phyloP scores from a whole-genome alignment of 2,113 vertebrate genomes.

The Mastomys natalensis region DNA sequence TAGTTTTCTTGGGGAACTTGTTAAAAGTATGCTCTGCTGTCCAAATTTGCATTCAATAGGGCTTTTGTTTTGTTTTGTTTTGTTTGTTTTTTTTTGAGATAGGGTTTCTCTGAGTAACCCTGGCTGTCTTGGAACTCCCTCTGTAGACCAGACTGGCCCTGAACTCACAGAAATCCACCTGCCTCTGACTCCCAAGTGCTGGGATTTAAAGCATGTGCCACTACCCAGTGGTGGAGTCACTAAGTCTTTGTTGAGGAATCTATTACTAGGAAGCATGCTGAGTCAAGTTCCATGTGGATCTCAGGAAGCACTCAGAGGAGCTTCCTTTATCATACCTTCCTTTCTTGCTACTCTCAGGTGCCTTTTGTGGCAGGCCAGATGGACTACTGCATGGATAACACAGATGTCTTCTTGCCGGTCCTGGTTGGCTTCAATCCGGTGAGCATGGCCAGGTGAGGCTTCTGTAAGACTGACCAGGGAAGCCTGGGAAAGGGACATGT shows the following conservation, averaged over 20 bases:
- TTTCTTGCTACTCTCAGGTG: slow-evolving; percentile 80
- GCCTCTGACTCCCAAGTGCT: background rate
- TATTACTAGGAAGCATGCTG: background rate
- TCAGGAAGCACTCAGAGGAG: background rate
- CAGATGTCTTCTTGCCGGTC: slow-evolving; percentile 87
- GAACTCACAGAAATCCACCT: background rate
- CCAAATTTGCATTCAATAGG: background rate
- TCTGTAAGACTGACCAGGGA: background rate
- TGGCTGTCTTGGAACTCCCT: background rate
- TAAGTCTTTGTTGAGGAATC: background rate
- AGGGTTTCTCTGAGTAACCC: background rate
- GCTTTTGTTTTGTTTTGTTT: background rate
- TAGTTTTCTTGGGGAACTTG: background rate
- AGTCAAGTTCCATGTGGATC: background rate
- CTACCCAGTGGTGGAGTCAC: background rate
- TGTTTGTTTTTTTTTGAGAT: background rate
- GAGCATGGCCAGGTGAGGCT: slow-evolving; percentile 86
- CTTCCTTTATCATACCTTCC: background rate
- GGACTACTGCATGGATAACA: slow-evolving; percentile 88
- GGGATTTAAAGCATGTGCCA: background rate
- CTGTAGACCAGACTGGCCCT: background rate
- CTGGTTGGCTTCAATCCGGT: slow-evolving; percentile 89
- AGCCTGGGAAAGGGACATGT: background rate
- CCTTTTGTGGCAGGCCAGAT: slow-evolving; percentile 91
- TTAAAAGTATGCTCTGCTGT: background rate